phyloP scores from a whole-genome alignment of 2,113 vertebrate species.

The Myotis yumanensis region DNA sequence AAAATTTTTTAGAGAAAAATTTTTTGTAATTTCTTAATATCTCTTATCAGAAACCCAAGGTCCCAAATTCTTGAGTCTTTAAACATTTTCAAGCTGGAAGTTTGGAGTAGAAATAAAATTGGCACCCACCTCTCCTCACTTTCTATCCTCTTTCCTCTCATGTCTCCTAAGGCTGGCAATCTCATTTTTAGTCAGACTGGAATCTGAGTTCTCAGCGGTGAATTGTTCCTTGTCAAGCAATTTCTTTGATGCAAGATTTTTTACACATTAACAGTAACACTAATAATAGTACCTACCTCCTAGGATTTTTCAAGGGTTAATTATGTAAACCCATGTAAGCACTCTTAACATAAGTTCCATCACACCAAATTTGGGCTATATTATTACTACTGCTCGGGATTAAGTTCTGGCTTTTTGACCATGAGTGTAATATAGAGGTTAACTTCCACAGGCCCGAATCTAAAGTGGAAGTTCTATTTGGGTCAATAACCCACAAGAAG shows the following conservation, averaged over 20 bases:
- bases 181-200: background rate
- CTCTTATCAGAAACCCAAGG: background rate
- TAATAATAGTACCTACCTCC: background rate
- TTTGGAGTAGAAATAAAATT: constrained; percentile 24
- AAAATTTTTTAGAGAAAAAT: background rate
- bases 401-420: background rate
- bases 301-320: background rate
- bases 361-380: background rate
- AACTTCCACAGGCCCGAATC: background rate
- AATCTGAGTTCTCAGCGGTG: background rate
- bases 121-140: background rate
- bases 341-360: background rate
- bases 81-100: background rate
- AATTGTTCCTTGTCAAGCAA: background rate
- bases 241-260: background rate
- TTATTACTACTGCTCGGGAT: background rate
- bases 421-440: background rate
- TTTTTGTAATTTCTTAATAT: background rate
- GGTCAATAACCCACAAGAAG: background rate
- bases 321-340: background rate
- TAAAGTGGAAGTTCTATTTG: background rate
- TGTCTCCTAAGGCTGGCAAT: background rate
- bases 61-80: background rate
- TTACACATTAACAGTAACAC: background rate
- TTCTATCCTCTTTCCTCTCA: background rate